phyloP scores from a whole-genome alignment of 2,797 vertebrate species.

The Lutjanus argentimaculatus region DNA sequence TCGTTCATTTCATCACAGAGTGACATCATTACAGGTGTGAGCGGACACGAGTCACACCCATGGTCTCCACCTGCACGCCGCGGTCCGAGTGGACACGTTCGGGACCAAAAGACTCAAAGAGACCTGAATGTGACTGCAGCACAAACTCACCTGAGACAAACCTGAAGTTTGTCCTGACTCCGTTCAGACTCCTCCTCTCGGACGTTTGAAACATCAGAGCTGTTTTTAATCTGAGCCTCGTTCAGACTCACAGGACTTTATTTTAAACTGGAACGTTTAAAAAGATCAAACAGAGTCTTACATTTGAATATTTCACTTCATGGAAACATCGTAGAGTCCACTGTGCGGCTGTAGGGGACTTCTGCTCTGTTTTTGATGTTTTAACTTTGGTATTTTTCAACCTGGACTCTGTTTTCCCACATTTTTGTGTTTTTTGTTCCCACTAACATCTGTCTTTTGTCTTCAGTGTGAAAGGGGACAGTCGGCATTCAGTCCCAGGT shows the following conservation, averaged over 20 bases:
- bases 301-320: neutral
- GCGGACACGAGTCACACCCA: neutral
- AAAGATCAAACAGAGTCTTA: neutral
- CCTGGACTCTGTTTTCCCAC: too few relatives aligned
- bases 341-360: too few relatives aligned
- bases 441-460: too few relatives aligned
- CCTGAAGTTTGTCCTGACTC: neutral
- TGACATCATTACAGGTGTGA: constrained; percentile 69
- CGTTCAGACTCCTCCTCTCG: neutral
- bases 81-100: too few relatives aligned
- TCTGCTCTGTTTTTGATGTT: too few relatives aligned
- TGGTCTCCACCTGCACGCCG: too few relatives aligned
- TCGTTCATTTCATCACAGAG: constrained; percentile 96
- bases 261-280: neutral
- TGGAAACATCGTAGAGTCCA: too few relatives aligned
- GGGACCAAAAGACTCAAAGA: neutral
- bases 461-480: too few relatives aligned
- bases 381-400: too few relatives aligned
- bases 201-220: neutral
- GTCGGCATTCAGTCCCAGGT: too few relatives aligned
- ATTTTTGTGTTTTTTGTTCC: too few relatives aligned
- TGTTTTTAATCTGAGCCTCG: neutral
- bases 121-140: neutral
- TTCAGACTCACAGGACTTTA: neutral
- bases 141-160: neutral